Evolutionary conservation across 2,888 invertebrate species (phyloP).

Genomic region (Buathra laborator): DNA sequence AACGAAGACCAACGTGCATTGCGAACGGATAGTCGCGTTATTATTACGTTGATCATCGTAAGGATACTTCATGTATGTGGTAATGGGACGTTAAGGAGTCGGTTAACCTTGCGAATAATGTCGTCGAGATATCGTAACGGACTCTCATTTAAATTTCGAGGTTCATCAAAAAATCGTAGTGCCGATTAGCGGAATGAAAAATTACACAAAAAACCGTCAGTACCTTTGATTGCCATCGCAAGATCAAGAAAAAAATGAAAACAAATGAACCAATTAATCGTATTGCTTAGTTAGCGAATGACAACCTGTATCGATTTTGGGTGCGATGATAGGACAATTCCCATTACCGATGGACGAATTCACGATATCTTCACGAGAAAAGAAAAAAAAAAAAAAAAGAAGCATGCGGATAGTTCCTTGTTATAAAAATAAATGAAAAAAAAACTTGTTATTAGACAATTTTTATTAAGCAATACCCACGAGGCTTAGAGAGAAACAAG

Average conservation of each 20-base stretch:
- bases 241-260: slow-evolving; percentile 71
- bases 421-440: slow-evolving; percentile 74
- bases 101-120: slow-evolving; percentile 36
- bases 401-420: slow-evolving; percentile 83
- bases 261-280: slow-evolving; percentile 71
- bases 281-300: slow-evolving; percentile 72
- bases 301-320: slow-evolving; percentile 64
- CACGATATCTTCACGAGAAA: slow-evolving; percentile 59
- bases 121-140: neutral
- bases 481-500: slow-evolving; percentile 78
- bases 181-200: slow-evolving; percentile 49
- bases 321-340: slow-evolving; percentile 63
- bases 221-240: slow-evolving; percentile 72
- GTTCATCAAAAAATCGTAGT: slow-evolving; percentile 56
- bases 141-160: slow-evolving; percentile 40
- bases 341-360: slow-evolving; percentile 62
- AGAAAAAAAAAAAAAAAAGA: slow-evolving; percentile 61
- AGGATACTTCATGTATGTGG: slow-evolving; percentile 39
- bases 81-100: slow-evolving; percentile 34
- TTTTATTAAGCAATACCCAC: slow-evolving; percentile 83
- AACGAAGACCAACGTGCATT: neutral
- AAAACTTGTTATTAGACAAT: slow-evolving; percentile 81
- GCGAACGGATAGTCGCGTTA: neutral
- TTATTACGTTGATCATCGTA: slow-evolving; percentile 31
- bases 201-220: slow-evolving; percentile 55